These are phyloP conservation scores for Drosophila trichaetosa DNA, from an alignment of 2,888 invertebrate genomes.

Conservation along the genomic window DNA sequence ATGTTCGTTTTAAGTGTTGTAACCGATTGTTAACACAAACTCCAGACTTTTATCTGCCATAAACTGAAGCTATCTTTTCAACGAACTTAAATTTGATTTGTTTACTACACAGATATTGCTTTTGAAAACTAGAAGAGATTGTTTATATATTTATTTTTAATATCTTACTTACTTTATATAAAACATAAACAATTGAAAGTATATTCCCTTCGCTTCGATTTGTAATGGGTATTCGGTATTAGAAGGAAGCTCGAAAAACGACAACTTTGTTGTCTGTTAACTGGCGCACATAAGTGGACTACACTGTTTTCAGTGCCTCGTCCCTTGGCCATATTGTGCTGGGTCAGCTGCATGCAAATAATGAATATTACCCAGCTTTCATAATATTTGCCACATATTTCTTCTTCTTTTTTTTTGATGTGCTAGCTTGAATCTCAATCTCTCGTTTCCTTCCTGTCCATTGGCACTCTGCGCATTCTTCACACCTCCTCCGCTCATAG, in stretches of 20 bases:
- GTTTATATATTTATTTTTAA: neutral
- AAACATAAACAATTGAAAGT: neutral
- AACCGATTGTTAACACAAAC: neutral
- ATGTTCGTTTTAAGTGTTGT: neutral
- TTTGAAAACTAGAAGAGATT: too few relatives aligned
- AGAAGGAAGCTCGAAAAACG: neutral
- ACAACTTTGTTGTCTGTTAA: conserved; percentile 46
- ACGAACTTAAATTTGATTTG: neutral
- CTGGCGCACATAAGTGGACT: conserved; percentile 55
- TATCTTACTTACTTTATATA: neutral
- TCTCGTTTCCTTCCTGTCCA: neutral
- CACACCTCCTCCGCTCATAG: conserved; percentile 32
- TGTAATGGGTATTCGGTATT: neutral
- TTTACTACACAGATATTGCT: neutral
- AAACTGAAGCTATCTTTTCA: neutral
- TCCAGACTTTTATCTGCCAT: too few relatives aligned
- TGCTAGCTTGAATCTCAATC: conserved; percentile 20
- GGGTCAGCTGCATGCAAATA: conserved; percentile 58
- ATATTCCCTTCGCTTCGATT: neutral
- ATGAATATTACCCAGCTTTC: conserved; percentile 57
- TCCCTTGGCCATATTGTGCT: conserved; percentile 19
- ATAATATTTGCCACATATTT: conserved; percentile 34
- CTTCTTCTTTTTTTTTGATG: neutral
- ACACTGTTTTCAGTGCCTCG: conserved; percentile 33
- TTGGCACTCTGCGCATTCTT: conserved; percentile 11